A percentile compares a stretch with the other conserved stretches of the same genome.
phyloP scores from a whole-genome alignment of 2,888 invertebrate genomes.

The Junonia oenone region DNA sequence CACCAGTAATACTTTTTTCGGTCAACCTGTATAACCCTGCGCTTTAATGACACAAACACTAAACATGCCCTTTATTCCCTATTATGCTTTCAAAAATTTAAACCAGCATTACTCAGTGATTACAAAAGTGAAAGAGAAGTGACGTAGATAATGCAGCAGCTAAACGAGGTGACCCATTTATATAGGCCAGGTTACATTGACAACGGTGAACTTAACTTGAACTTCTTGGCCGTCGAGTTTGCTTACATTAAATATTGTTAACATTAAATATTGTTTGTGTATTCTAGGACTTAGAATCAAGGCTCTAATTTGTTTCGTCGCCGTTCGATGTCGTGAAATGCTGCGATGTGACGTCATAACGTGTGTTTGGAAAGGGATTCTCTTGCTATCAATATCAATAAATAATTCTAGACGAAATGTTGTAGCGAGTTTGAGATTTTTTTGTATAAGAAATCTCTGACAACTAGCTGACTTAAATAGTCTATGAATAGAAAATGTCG shows the following conservation, averaged over 20 bases:
- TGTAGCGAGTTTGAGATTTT: no score
- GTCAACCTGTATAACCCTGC: no score
- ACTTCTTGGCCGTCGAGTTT: background rate
- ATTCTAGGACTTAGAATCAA: background rate
- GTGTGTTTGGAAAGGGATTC: no score
- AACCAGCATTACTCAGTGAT: background rate
- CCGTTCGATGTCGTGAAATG: no score
- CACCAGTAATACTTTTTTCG: no score
- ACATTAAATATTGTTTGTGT: background rate
- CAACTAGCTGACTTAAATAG: no score
- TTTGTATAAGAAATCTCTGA: no score
- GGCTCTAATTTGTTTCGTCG: background rate
- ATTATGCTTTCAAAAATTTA: background rate
- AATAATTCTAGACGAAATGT: no score
- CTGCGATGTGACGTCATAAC: no score
- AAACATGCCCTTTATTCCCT: background rate
- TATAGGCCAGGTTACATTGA: background rate
- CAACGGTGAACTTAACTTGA: background rate
- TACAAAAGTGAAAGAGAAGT: slow-evolving; percentile 1
- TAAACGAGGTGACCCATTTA: slow-evolving; percentile 17
- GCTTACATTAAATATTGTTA: no score
- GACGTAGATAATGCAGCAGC: background rate
- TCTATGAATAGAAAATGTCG: no score
- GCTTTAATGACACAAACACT: background rate
- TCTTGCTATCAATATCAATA: no score